phyloP scores from a whole-genome alignment of 64 coral and sea anemone genomes.

The Pocillopora verrucosa region DNA sequence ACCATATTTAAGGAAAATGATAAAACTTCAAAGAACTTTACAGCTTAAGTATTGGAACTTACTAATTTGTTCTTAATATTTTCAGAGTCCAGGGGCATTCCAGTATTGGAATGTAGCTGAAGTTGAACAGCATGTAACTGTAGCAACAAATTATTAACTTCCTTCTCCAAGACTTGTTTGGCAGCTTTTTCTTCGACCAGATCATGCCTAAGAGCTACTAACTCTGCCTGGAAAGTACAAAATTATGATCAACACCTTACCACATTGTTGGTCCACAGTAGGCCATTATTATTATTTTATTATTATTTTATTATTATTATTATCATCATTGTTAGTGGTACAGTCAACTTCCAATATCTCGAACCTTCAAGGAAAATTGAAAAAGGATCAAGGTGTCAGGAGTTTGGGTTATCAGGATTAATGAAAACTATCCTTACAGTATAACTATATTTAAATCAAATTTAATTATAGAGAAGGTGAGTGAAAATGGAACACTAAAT shows the following conservation, averaged over 20 bases:
- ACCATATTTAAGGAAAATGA: neutral
- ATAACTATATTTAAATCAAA: too few relatives aligned
- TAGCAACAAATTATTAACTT: slow-evolving; percentile 89
- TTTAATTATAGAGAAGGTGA: too few relatives aligned
- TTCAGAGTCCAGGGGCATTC: slow-evolving; percentile 88
- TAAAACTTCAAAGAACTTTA: neutral
- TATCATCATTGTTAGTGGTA: too few relatives aligned
- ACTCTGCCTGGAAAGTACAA: slow-evolving; percentile 72
- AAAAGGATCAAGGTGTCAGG: too few relatives aligned
- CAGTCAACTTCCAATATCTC: too few relatives aligned
- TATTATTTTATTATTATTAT: too few relatives aligned
- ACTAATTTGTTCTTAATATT: slow-evolving; percentile 95
- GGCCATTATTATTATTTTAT: too few relatives aligned
- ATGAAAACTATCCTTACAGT: too few relatives aligned
- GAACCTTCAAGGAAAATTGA: too few relatives aligned
- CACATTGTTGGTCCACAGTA: neutral
- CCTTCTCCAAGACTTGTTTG: slow-evolving; percentile 88
- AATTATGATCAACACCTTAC: neutral
- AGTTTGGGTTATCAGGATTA: too few relatives aligned
- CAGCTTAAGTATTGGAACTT: slow-evolving; percentile 6
- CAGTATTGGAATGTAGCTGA: slow-evolving; percentile 89
- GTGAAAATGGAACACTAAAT: too few relatives aligned
- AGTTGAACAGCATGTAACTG: slow-evolving; percentile 93
- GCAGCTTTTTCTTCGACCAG: slow-evolving; percentile 91
- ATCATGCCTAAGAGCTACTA: slow-evolving; percentile 92